Conservation (phyloP, 2,113 vertebrate genomes). For the Alectura lathami region DNA sequence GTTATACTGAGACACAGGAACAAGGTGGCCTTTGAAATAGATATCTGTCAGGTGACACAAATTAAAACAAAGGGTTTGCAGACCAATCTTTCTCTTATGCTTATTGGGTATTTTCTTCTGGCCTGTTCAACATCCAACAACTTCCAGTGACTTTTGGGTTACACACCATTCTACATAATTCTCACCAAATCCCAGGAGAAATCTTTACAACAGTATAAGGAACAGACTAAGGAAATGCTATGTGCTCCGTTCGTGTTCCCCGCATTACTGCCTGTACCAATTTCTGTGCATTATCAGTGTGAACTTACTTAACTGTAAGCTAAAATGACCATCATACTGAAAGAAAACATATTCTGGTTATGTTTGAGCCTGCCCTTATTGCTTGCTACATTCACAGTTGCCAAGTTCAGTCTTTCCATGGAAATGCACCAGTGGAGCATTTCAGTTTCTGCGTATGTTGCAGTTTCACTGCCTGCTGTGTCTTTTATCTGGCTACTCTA, state of each 20-base stretch:
- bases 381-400: accelerated
- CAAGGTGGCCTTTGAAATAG: background rate
- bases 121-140: background rate
- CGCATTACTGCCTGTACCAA: background rate
- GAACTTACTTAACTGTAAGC: background rate
- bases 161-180: background rate
- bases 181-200: background rate
- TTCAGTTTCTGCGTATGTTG: background rate
- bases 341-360: background rate
- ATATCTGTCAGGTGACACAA: background rate
- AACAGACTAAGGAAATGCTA: background rate
- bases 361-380: background rate
- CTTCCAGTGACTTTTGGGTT: background rate
- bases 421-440: background rate
- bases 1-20: background rate
- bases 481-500: background rate
- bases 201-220: background rate
- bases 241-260: background rate
- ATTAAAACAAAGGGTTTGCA: background rate
- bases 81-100: background rate
- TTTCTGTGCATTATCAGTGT: background rate
- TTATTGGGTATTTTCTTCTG: background rate
- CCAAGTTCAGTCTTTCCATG: background rate
- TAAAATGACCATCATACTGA: background rate
- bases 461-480: background rate